Evolutionary conservation across 2,113 vertebrate species (phyloP), one percentile per base, ranked within the genome.

Genomic region (Percina caprodes): DNA sequence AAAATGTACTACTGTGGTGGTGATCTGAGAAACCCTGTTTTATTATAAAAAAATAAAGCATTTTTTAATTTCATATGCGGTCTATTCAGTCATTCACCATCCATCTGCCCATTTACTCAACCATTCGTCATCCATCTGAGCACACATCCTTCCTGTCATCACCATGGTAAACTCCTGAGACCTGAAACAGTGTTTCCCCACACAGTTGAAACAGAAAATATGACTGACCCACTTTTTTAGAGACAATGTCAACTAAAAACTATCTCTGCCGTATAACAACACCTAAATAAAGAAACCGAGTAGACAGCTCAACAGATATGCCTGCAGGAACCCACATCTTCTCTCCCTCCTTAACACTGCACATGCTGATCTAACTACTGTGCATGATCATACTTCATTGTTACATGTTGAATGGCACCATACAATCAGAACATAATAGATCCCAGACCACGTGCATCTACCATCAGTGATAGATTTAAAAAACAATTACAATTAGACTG

Each of bases 11-110:
- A 88, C 92, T 85, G 91, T 92, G 91, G 90, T 88, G 93, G 89
- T 91, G 83, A 16, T 95, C 94, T 59, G 95, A 95, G 93, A 95
- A 94, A 96, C 93, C 94, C 93, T 93, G 94, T 93, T 94, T 90
- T 91, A 91, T 94, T 93, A 89, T 92, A 91, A 95, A 93, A 96
- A 95, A 96, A 96, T 94, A 95, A 96, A 96, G 95, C 93, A 93
- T 94, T 95, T 95, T 94, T 90, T 96, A 94, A 94, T 94, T 89
- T 91, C 94, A 89, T 83, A 72, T 42, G 55, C 85, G 89, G 68
- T 89, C 62, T 78, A 61, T 68, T 89, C 76, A 77, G 84, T 85
- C 76, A 78, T 77, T 83, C 66, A 69, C 79, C 54, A 70, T 68
- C 68, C 12, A n/a, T 69, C 55, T 74, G 59, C 68, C 56, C 69